A percentile compares a stretch with the other conserved stretches of the same genome.
Evolutionary conservation across 1,140 invertebrate species (phyloP).

Genomic region (Papilio aristodemus): DNA sequence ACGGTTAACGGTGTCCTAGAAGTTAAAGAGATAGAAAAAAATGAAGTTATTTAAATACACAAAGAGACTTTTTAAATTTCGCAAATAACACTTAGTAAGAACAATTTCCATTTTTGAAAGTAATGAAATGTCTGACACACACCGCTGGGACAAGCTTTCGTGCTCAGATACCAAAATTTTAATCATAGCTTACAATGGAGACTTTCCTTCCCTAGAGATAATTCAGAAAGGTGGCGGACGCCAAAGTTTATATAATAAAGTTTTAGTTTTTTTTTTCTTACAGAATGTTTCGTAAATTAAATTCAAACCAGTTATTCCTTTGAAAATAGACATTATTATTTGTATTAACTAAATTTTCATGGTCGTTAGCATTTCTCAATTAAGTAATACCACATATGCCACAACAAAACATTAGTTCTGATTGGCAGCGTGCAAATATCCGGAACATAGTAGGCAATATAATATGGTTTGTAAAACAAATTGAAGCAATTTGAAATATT

Average conservation of each 20-base stretch:
- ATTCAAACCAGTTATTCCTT: neutral
- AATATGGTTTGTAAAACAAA: no score
- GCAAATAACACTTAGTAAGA: slow-evolving; percentile 40
- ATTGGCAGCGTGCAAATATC: no score
- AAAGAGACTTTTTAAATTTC: neutral
- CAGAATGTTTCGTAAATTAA: slow-evolving; percentile 5
- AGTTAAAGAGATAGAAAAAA: no score
- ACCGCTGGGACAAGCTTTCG: slow-evolving; percentile 29
- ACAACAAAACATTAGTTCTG: no score
- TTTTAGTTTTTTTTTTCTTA: slow-evolving; percentile 18
- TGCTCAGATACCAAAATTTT: slow-evolving; percentile 45
- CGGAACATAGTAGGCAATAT: no score
- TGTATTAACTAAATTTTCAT: no score
- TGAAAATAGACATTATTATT: no score
- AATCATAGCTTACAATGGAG: slow-evolving; percentile 45
- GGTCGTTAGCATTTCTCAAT: no score
- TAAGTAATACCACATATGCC: no score
- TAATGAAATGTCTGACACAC: slow-evolving; percentile 40
- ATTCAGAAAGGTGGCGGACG: slow-evolving; percentile 13
- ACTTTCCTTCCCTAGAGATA: slow-evolving; percentile 30
- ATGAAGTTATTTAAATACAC: neutral
- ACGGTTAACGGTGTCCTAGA: no score
- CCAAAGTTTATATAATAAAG: slow-evolving; percentile 5
- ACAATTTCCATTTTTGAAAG: slow-evolving; percentile 42
- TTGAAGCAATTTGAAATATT: no score